These are phyloP conservation scores for Smutsia gigantea DNA, from an alignment of 2,797 vertebrate genomes.

Conservation along the genomic window DNA sequence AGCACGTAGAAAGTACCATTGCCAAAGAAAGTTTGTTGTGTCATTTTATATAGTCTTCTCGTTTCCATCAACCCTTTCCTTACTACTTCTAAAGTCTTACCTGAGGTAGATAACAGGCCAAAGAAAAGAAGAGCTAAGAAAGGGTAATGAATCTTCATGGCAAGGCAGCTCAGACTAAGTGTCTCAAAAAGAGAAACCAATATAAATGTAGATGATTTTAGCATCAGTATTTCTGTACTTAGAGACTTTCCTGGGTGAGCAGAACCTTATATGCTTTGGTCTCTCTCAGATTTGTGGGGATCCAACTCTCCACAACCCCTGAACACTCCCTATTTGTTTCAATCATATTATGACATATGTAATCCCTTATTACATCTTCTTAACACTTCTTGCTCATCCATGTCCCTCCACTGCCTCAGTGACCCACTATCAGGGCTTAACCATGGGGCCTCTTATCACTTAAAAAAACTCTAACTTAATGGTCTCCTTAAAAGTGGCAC, in stretches of 20 bases:
- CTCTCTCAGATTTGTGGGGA: not conserved
- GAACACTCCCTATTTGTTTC: not conserved
- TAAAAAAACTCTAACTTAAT: not conserved
- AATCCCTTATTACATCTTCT: slow-evolving; percentile 61
- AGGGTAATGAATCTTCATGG: slow-evolving; percentile 61
- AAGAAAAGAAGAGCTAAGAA: slow-evolving; percentile 39
- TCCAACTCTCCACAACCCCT: not conserved
- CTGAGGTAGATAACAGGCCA: not conserved
- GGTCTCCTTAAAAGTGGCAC: not conserved
- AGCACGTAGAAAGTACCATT: not conserved
- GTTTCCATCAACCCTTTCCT: not conserved
- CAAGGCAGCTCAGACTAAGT: not conserved
- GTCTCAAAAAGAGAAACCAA: not conserved
- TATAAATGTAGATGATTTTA: not conserved
- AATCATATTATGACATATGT: slow-evolving; percentile 55
- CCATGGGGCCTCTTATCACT: not conserved
- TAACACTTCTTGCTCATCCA: not conserved
- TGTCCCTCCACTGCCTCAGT: not conserved
- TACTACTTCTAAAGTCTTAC: slow-evolving; percentile 42
- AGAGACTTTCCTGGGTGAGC: not conserved
- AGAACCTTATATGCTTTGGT: not conserved
- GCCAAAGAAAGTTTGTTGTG: not conserved
- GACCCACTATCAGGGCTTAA: not conserved
- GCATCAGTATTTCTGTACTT: not conserved
- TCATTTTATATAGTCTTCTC: not conserved